Percentiles rank a stretch among this genome's conserved stretches.
Evolutionary conservation across 2,797 vertebrate species (phyloP).

Genomic region (Passerculus sandwichensis): DNA sequence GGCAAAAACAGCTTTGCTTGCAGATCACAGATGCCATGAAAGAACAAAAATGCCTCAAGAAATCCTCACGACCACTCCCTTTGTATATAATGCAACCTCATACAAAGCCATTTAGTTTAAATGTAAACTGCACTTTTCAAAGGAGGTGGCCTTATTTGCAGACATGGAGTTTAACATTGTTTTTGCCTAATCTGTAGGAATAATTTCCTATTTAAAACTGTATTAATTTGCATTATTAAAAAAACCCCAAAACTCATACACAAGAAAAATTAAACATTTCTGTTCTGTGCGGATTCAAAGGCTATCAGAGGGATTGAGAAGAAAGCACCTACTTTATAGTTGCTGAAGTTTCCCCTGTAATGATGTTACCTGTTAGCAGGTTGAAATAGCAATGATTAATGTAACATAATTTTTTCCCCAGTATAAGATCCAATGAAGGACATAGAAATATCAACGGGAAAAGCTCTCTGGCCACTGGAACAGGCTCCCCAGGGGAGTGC

Average conservation of each 20-base stretch:
- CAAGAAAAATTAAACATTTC: background rate
- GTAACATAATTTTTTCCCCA: background rate
- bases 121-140: background rate
- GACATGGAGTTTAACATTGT: background rate
- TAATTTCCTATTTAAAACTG: background rate
- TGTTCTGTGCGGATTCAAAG: background rate
- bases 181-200: background rate
- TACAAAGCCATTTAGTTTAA: background rate
- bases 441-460: background rate
- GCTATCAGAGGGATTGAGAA: background rate
- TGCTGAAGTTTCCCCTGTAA: background rate
- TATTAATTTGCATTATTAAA: background rate
- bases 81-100: background rate
- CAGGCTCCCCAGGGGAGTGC: background rate
- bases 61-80: background rate
- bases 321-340: background rate
- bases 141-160: background rate
- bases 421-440: background rate
- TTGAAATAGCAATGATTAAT: background rate
- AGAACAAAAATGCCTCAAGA: background rate
- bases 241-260: background rate
- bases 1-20: background rate
- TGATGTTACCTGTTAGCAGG: background rate
- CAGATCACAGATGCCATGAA: background rate
- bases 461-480: background rate